Percentiles rank a stretch among this genome's conserved stretches.
Conservation (phyloP, 2,113 vertebrate species). For the Perca fluviatilis region DNA sequence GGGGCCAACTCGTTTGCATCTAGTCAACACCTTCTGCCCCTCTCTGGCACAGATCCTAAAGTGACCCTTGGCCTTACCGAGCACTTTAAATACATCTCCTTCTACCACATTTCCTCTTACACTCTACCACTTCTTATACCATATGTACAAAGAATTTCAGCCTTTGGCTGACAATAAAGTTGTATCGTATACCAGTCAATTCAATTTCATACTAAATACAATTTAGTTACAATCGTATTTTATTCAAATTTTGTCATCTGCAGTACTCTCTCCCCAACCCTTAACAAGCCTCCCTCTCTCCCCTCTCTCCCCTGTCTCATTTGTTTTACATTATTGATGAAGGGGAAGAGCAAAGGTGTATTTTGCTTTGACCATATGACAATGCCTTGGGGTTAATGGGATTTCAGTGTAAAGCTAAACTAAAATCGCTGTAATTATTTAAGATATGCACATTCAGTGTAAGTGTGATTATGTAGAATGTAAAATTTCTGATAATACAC, state of each 20-base stretch:
- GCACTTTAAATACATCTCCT: conserved; percentile 35
- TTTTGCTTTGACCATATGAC: conserved; percentile 23
- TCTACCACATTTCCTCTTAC: conserved; percentile 3
- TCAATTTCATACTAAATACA: not conserved
- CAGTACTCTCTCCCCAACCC: not conserved
- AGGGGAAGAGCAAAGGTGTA: conserved; percentile 43
- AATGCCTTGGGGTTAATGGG: conserved; percentile 45
- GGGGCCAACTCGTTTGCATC: conserved; percentile 80
- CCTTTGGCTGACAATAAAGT: too few relatives aligned
- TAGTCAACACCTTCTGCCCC: conserved; percentile 80
- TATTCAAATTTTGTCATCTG: not conserved
- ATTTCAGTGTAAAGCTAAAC: conserved; percentile 47
- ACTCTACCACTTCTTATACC: not conserved
- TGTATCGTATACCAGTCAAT: not conserved
- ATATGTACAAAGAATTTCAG: too few relatives aligned
- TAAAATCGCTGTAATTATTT: conserved; percentile 5
- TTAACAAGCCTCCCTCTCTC: not conserved
- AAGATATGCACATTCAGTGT: conserved; percentile 1
- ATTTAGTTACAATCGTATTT: not conserved
- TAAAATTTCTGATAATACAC: conserved; percentile 11
- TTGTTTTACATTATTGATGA: conserved; percentile 69
- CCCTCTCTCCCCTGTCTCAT: conserved; percentile 14
- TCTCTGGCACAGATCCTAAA: conserved; percentile 54
- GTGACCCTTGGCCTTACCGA: conserved; percentile 50
- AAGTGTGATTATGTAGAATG: conserved; percentile 34